phyloP scores from a whole-genome alignment of 2,113 vertebrate species.

The Pygoscelis adeliae region DNA sequence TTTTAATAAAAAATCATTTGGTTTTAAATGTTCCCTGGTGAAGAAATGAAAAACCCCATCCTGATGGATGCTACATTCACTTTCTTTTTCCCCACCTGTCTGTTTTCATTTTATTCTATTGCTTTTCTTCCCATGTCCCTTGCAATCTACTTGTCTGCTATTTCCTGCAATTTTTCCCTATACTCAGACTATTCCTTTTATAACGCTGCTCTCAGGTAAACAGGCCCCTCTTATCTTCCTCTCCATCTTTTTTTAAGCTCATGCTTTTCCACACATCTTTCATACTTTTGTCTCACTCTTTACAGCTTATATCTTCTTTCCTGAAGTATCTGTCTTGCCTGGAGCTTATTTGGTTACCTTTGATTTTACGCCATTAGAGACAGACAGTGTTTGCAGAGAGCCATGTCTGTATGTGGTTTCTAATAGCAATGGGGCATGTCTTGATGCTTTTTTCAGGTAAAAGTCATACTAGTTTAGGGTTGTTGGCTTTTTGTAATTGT shows the following conservation, averaged over 20 bases:
- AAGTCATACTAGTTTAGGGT: background rate
- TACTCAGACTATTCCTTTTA: constrained; percentile 17
- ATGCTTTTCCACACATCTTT: constrained; percentile 44
- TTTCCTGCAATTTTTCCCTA: constrained; percentile 27
- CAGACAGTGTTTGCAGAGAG: constrained; percentile 42
- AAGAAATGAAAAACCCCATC: background rate
- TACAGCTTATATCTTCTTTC: constrained; percentile 25
- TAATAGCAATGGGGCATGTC: background rate
- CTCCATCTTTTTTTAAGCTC: constrained; percentile 24
- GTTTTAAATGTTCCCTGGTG: background rate
- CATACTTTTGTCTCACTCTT: constrained; percentile 4
- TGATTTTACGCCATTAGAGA: constrained; percentile 65
- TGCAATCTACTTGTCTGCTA: constrained; percentile 15
- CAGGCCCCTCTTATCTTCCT: constrained; percentile 41
- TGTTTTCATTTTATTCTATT: constrained; percentile 34
- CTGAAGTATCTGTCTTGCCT: constrained; percentile 50
- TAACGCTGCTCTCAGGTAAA: constrained; percentile 28
- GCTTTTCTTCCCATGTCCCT: background rate
- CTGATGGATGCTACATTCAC: background rate
- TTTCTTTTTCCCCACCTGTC: background rate
- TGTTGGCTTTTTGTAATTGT: background rate
- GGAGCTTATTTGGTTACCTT: constrained; percentile 64
- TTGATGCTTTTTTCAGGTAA: background rate
- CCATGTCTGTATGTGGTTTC: constrained; percentile 15
- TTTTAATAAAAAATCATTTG: constrained; percentile 1